A percentile compares a stretch with the other conserved stretches of the same genome.
Conservation (phyloP, 2,888 invertebrate genomes). For the Labia minor region DNA sequence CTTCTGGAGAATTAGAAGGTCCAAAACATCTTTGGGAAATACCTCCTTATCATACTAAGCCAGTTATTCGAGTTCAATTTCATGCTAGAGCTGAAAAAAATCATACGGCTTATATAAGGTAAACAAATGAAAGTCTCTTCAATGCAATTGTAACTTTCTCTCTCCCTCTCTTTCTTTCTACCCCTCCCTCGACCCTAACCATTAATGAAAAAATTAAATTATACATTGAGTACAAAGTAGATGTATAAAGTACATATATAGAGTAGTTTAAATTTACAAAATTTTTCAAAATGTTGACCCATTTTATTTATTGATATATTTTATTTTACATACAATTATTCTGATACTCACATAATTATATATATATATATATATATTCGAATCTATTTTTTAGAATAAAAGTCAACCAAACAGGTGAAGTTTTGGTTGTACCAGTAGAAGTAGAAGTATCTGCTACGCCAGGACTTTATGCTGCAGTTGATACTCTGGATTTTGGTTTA, state of each 20-base stretch:
- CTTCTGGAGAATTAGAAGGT: slow-evolving; percentile 64
- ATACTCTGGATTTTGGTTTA: slow-evolving; percentile 71
- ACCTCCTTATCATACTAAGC: slow-evolving; percentile 75
- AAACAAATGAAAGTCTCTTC: slow-evolving; percentile 24
- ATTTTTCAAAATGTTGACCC: neutral
- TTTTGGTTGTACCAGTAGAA: slow-evolving; percentile 71
- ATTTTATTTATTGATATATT: no score
- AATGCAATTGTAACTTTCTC: neutral
- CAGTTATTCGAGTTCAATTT: slow-evolving; percentile 77
- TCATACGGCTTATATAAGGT: slow-evolving; percentile 74
- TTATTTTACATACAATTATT: no score
- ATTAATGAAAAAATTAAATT: neutral
- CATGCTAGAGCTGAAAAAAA: slow-evolving; percentile 65
- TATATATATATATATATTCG: no score
- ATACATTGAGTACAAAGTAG: no score
- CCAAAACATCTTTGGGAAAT: slow-evolving; percentile 81
- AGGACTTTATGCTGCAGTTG: slow-evolving; percentile 67
- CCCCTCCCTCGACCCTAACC: neutral
- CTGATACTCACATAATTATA: no score
- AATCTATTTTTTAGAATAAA: slow-evolving; percentile 45
- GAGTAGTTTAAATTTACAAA: neutral
- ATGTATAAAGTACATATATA: neutral
- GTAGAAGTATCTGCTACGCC: slow-evolving; percentile 61
- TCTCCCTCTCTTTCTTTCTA: no score
- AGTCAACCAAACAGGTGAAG: slow-evolving; percentile 53